phyloP scores from a whole-genome alignment of 2,797 vertebrate genomes.

The Rhinella marina region DNA sequence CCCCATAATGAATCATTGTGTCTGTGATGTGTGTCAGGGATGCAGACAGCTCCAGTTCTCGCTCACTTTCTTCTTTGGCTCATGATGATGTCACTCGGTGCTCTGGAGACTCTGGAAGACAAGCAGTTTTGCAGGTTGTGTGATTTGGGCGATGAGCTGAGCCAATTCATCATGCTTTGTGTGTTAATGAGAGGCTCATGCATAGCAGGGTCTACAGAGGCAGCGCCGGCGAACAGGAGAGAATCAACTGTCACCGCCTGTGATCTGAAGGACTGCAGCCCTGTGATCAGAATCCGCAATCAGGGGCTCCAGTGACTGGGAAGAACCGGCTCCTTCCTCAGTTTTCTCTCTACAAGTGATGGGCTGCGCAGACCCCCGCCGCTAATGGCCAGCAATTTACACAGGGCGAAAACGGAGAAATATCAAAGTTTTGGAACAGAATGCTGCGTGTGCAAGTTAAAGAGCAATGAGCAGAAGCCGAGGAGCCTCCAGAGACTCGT shows the following conservation, averaged over 20 bases:
- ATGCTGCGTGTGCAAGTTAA: not conserved
- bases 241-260: conserved; percentile 81
- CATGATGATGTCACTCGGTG: conserved; percentile 69
- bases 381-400: not conserved
- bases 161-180: conserved; percentile 80
- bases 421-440: not conserved
- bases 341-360: conserved; percentile 56
- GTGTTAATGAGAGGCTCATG: conserved; percentile 77
- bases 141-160: conserved; percentile 68
- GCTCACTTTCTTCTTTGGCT: conserved; percentile 72
- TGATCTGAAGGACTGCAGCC: conserved; percentile 76
- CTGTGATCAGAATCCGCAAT: conserved; percentile 89
- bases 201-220: conserved; percentile 75
- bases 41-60: conserved; percentile 67
- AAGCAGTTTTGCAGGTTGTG: conserved; percentile 72
- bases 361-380: conserved; percentile 26
- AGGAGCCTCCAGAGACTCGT: not conserved
- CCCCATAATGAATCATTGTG: conserved; percentile 68
- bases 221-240: conserved; percentile 81
- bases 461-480: not conserved
- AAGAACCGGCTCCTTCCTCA: conserved; percentile 63
- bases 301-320: conserved; percentile 66
- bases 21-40: conserved; percentile 67
- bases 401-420: not conserved
- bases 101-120: conserved; percentile 68